Percentiles rank a stretch among this genome's conserved stretches.
phyloP scores from a whole-genome alignment of 2,888 invertebrate genomes.

The Pyrrhia umbra region DNA sequence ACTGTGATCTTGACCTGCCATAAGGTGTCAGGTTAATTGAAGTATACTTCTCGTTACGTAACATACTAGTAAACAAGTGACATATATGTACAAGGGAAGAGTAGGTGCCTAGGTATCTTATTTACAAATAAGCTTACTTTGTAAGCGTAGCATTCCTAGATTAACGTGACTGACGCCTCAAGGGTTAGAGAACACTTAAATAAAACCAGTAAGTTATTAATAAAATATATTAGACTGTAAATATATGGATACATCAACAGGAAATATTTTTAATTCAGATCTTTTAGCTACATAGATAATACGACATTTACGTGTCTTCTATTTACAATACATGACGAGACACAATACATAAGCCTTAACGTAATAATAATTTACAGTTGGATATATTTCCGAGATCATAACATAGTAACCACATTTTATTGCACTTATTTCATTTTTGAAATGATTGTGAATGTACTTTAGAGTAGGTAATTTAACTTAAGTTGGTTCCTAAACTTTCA shows the following conservation, averaged over 20 bases:
- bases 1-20: neutral
- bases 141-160: neutral
- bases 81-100: neutral
- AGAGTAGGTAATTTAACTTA: conserved; percentile 42
- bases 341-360: conserved; percentile 56
- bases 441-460: conserved; percentile 61
- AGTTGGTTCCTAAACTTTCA: conserved; percentile 33
- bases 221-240: conserved; percentile 58
- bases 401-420: conserved; percentile 55
- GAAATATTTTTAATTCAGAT: conserved; percentile 56
- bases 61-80: conserved; percentile 1
- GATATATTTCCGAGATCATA: conserved; percentile 69
- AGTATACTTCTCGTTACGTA: neutral
- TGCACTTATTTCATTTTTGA: conserved; percentile 64
- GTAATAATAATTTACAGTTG: conserved; percentile 60
- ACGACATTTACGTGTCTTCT: conserved; percentile 35
- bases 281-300: conserved; percentile 51
- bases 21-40: conserved; percentile 5
- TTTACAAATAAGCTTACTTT: neutral
- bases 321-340: conserved; percentile 51
- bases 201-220: conserved; percentile 44
- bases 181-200: conserved; percentile 10
- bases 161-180: neutral
- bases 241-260: conserved; percentile 56
- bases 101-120: neutral